Evolutionary conservation across 2,888 invertebrate species (phyloP), one percentile per base, ranked within the genome.

Genomic region (Clanis bilineata): DNA sequence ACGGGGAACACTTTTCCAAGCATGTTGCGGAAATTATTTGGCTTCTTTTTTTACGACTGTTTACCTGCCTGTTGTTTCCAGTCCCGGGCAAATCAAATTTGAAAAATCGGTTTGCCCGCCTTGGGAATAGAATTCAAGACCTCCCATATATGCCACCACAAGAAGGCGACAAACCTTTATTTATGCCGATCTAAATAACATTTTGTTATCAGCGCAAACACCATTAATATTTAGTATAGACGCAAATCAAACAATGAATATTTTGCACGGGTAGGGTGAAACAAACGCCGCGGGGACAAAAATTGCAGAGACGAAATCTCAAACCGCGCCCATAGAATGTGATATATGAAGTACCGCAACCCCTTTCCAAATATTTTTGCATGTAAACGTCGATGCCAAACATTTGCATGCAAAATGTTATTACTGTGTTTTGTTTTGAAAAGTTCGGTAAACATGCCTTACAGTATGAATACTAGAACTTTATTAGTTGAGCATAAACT

Each of bases 371-470:
- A 57, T 43, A 41, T 56, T 51, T 41, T 51, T 51, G 32, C 51
- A 51, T 51, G 51, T 51, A 51, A 32, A 51, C 51, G 3, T 51
- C 32, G 28, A 51, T 32, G 28, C 32, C 28, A 32, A 28, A 51
- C 51, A 32, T 51, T 51, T 51, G 51, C 51, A 51, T 51, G 51
- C 28, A 28, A 32, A 51, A 51, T 51, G 51, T 51, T 51, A 51
- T 51, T 51, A 28, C 28, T 51, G 28, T 51, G 51, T 18, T 51
- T 51, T 51, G 51, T 51, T 51, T 51, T 51, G 51, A 4, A 10
- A 51, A 32, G 51, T 18, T 51, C 18, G 28, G 32, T 28, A 28
- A 5, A 18, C 25, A 47, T 25, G 9, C 32, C 10, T 3, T 9
- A 18, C 28, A 32, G 18, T 47, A 41, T 2, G 9, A 12, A 36